These are phyloP conservation scores for Protula sp. DNA, from an alignment of 2,888 invertebrate species.

Conservation along the genomic window DNA sequence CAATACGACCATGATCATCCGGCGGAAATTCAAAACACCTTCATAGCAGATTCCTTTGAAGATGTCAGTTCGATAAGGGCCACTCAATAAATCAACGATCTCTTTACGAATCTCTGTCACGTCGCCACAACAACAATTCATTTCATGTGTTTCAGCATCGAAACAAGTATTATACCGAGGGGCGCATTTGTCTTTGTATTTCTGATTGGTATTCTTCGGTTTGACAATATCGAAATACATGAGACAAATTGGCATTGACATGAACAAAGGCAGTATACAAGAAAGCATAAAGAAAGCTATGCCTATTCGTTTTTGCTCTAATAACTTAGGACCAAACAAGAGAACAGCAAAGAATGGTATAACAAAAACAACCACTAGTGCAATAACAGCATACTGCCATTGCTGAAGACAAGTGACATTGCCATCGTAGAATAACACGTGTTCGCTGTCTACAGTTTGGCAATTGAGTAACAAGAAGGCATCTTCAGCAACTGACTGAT, in stretches of 20 bases:
- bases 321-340: slow-evolving; percentile 11
- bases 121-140: slow-evolving; percentile 5
- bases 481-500: slow-evolving; percentile 7
- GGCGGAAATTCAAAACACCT: slow-evolving; percentile 16
- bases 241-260: slow-evolving; percentile 5
- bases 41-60: slow-evolving; percentile 18
- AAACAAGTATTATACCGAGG: too few species aligned
- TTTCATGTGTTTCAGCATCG: too few species aligned
- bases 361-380: slow-evolving; percentile 10
- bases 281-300: slow-evolving; percentile 6
- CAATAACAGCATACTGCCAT: slow-evolving; percentile 17
- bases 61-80: slow-evolving; percentile 9
- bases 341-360: slow-evolving; percentile 19
- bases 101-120: not conserved
- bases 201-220: too few species aligned
- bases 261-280: slow-evolving; percentile 10
- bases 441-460: not conserved
- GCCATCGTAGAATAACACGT: slow-evolving; percentile 17
- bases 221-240: not conserved
- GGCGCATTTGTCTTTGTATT: too few species aligned
- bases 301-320: slow-evolving; percentile 2
- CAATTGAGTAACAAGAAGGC: slow-evolving; percentile 15
- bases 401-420: slow-evolving; percentile 14
- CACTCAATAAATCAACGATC: slow-evolving; percentile 11
- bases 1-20: slow-evolving; percentile 9